Conservation (phyloP, 2,797 vertebrate species). For the Epinephelus malabaricus region DNA sequence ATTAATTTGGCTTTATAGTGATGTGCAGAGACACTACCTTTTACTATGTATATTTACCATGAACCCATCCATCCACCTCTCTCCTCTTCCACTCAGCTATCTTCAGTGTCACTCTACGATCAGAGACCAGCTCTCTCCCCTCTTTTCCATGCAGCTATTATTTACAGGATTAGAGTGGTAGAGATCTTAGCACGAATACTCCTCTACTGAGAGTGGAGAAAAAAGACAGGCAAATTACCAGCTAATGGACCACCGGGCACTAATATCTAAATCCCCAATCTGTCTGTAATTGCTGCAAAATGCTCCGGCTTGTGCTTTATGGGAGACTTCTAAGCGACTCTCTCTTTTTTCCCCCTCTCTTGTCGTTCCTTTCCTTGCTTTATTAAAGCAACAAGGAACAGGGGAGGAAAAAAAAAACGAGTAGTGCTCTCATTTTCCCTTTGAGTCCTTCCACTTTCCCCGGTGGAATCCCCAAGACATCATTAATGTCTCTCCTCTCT, state of each 20-base stretch:
- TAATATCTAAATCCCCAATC: constrained; percentile 89
- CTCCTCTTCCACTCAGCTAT: constrained; percentile 36
- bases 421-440: constrained; percentile 70
- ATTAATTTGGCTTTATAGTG: background rate
- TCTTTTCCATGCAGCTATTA: constrained; percentile 83
- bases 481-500: constrained; percentile 80
- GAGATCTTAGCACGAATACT: constrained; percentile 90
- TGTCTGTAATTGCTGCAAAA: constrained; percentile 88
- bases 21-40: constrained; percentile 1
- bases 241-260: constrained; percentile 89
- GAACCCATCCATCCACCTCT: constrained; percentile 1
- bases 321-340: constrained; percentile 78
- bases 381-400: constrained; percentile 83
- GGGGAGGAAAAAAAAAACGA: constrained; percentile 29
- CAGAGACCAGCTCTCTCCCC: constrained; percentile 56
- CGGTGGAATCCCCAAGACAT: constrained; percentile 82
- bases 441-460: constrained; percentile 73
- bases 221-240: constrained; percentile 93
- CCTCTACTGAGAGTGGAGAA: constrained; percentile 81
- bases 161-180: constrained; percentile 94
- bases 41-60: background rate
- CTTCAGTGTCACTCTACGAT: constrained; percentile 62
- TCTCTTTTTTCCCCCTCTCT: constrained; percentile 27
- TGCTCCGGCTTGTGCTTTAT: constrained; percentile 81
- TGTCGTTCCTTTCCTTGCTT: constrained; percentile 67